phyloP scores from a whole-genome alignment of 2,797 vertebrate species.

The Enteromius paludinosus region DNA sequence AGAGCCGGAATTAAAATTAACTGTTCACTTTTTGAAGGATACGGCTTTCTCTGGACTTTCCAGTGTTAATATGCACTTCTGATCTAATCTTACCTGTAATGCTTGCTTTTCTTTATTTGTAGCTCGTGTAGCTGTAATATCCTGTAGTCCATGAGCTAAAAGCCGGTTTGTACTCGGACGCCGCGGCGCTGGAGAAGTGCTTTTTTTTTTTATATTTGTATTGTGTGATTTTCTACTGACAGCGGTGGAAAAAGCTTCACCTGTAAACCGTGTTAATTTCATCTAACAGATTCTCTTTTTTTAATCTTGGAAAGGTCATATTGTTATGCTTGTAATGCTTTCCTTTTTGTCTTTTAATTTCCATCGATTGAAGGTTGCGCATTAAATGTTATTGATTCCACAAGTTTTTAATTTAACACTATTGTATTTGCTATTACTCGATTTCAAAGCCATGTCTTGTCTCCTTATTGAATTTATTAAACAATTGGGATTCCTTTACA shows the following conservation, averaged over 20 bases:
- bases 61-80: conserved; percentile 93
- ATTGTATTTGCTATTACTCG: conserved; percentile 71
- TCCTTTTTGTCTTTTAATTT: conserved; percentile 73
- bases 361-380: conserved; percentile 71
- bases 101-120: conserved; percentile 98
- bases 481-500: conserved; percentile 80
- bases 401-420: conserved; percentile 92
- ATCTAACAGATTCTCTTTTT: conserved; percentile 79
- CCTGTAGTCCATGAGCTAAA: conserved; percentile 99
- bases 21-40: conserved; percentile 99
- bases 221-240: conserved; percentile 81
- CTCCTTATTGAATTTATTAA: conserved; percentile 78
- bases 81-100: conserved; percentile 98
- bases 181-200: conserved; percentile 82
- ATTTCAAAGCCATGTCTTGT: conserved; percentile 72
- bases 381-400: conserved; percentile 67
- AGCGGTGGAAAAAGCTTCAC: conserved; percentile 77
- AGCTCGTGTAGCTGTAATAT: conserved; percentile 93
- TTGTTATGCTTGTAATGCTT: conserved; percentile 79
- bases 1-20: conserved; percentile 93
- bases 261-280: conserved; percentile 74
- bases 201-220: conserved; percentile 79
- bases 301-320: conserved; percentile 71
- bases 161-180: conserved; percentile 93
- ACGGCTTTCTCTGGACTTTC: conserved; percentile 99